Base-by-base conservation (phyloP, 2,113 vertebrate species). In the Sorex fumeus region DNA sequence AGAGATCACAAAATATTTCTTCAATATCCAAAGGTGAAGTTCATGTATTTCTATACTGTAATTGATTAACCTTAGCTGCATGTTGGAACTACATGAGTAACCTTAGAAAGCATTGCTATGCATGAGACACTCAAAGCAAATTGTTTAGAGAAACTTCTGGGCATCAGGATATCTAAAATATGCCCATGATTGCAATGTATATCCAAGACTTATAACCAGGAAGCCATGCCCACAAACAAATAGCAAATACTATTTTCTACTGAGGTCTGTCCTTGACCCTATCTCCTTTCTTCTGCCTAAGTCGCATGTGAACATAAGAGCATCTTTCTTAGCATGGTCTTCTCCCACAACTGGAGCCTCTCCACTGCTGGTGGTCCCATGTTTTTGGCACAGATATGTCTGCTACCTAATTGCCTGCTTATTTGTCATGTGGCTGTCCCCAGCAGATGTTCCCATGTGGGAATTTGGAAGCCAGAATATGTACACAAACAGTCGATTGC, bases 401-500 rank as follows among this genome's bases (percentile, higher is more conserved):
- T 91, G 78, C 96, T 95, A 96, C 95, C 93, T 96, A 96, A 97
- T 94, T 83, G 93, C 93, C 91, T 96, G 86, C 96, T 93, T 96
- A 90, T 97, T 96, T 96, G 84, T 88, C 30, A 76, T 95, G 93
- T 88, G 81, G 84, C 8, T 93, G 89, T 95, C 93, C 78, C 93
- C 70, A 77, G 50, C 96, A 96, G 96, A 97, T 97, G 96, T 96
- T 97, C 87, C 84, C 94, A 96, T 94, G 93, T 96, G 94, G 92
- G 83, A 88, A 93, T 91, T 70, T 84, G 74, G 90, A 96, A 91
- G 60, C 84, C 82, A 80, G 66, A 89, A 86, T 94, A 83, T 96
- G 95, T 93, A 93, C 78, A 94, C 96, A 96, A 96, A 96, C 78
- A 96, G 90, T 50, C 8, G 82, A 94, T 96, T 97, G 84, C 95